These are phyloP conservation scores for Cephus sareptanus DNA, from an alignment of 2,888 invertebrate species.

Conservation along the genomic window DNA sequence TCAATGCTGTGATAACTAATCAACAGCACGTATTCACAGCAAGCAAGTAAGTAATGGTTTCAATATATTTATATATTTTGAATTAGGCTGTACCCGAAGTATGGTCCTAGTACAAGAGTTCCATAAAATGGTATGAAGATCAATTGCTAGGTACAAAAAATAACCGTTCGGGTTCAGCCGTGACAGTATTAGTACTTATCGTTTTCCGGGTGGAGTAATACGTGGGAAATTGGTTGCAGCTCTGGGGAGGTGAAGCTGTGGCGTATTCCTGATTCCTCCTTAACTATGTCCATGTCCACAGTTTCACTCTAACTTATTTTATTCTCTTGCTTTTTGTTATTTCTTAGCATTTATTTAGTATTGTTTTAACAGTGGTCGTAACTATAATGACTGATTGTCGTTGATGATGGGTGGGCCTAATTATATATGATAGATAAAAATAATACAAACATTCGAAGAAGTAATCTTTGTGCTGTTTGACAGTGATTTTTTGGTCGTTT, in stretches of 20 bases:
- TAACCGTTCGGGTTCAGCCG: conserved; percentile 25
- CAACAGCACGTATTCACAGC: conserved; percentile 80
- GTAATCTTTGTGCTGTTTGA: background rate
- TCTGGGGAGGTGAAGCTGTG: conserved; percentile 80
- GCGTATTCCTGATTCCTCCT: conserved; percentile 67
- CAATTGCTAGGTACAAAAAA: background rate
- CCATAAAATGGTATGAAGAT: conserved; percentile 12
- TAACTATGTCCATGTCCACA: conserved; percentile 68
- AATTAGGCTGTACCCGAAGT: conserved; percentile 15
- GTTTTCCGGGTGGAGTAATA: conserved; percentile 43
- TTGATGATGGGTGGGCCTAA: background rate
- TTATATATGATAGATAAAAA: background rate
- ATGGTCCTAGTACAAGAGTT: conserved; percentile 12
- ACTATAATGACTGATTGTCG: background rate
- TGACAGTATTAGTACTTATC: background rate
- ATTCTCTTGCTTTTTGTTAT: conserved; percentile 34
- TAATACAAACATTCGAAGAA: background rate
- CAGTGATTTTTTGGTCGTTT: background rate
- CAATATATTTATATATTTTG: background rate
- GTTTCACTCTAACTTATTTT: conserved; percentile 63
- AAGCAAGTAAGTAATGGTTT: conserved; percentile 76
- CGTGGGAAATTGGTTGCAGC: conserved; percentile 70
- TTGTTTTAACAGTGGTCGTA: conserved; percentile 21
- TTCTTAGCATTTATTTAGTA: conserved; percentile 26
- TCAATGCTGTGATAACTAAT: conserved; percentile 77